These are phyloP conservation scores for Vombatus ursinus DNA, from an alignment of 2,113 vertebrate genomes.

Conservation along the genomic window DNA sequence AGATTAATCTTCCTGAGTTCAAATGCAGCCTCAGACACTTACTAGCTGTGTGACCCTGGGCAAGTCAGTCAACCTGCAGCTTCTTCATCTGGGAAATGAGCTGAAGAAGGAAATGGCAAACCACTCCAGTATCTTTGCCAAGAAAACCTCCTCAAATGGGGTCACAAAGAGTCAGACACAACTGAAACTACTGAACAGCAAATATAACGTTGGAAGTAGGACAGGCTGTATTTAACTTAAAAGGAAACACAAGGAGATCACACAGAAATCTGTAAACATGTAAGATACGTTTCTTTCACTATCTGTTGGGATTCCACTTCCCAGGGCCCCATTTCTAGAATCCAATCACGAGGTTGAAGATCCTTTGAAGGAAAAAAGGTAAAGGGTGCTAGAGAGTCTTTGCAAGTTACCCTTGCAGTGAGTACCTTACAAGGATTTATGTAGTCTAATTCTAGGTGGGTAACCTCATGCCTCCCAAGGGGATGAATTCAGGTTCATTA, in stretches of 20 bases:
- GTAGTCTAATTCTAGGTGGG: not conserved
- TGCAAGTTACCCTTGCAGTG: not conserved
- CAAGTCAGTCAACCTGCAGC: not conserved
- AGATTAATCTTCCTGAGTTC: too few relatives aligned
- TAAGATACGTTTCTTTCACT: not conserved
- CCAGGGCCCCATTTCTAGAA: not conserved
- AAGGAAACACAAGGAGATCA: not conserved
- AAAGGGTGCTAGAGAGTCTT: not conserved
- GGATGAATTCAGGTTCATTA: not conserved
- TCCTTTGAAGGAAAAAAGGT: not conserved
- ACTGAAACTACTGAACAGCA: not conserved
- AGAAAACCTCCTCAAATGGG: not conserved
- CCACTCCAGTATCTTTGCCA: not conserved
- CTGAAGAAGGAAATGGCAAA: not conserved
- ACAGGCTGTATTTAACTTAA: not conserved
- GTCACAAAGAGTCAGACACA: not conserved
- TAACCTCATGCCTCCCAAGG: not conserved
- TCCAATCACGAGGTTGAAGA: not conserved
- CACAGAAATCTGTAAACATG: not conserved
- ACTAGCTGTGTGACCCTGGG: not conserved
- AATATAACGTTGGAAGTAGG: not conserved
- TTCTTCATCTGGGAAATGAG: not conserved
- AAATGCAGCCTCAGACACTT: too few relatives aligned
- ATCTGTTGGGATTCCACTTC: not conserved
- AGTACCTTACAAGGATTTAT: not conserved